Base-by-base conservation (phyloP, 2,113 vertebrate species). In the Anoplopoma fimbria region DNA sequence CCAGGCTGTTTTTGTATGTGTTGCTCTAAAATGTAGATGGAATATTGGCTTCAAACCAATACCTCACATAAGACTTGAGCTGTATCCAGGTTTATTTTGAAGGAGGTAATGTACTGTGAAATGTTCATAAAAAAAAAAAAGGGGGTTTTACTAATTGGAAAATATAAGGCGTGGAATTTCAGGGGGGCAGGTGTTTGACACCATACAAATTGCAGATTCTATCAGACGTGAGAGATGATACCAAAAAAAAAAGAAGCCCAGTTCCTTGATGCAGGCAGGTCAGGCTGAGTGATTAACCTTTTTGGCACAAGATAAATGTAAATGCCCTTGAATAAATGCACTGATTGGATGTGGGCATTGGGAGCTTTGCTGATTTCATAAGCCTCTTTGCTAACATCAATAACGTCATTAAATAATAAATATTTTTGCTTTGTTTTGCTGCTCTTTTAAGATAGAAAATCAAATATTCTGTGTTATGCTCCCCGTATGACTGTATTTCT, bases 391-490 rank as follows among this genome's bases (percentile, higher is more conserved):
- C 45, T 42, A 27, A 60, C 27, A 31, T 31, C 33, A 38, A 64
- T 14, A 45, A 3, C 12, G 9, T 40, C 9, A 25, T 40, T 38
- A 12, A 64, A n/a, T 40, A 40, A 40, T 64, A 40, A 36, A 63
- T 4, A 57, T 12, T n/a, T 51, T 74, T 36, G 53, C 47, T 67
- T 53, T 53, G 67, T 63, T 71, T 60, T 74, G 40, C 51, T 49
- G 23, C 33, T 65, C 31, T 9, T 19, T 4, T 33, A 51, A 64
- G 47, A 61, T 58, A 27, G 57, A 67, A 75, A 73, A 62, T 81
- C 19, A 58, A 64, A 74, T 72, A 81, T 69, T 86, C 47, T 4
- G 19, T 74, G 67, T 65, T 29, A 49, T 21, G 21, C 58, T 73
- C 38, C 10, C 33, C 42, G 7, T 69, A 51, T 34, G 78, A 83